Evolutionary conservation across 2,797 vertebrate species (phyloP), one percentile per base, ranked within the genome.

Genomic region (Pagetopsis macropterus): DNA sequence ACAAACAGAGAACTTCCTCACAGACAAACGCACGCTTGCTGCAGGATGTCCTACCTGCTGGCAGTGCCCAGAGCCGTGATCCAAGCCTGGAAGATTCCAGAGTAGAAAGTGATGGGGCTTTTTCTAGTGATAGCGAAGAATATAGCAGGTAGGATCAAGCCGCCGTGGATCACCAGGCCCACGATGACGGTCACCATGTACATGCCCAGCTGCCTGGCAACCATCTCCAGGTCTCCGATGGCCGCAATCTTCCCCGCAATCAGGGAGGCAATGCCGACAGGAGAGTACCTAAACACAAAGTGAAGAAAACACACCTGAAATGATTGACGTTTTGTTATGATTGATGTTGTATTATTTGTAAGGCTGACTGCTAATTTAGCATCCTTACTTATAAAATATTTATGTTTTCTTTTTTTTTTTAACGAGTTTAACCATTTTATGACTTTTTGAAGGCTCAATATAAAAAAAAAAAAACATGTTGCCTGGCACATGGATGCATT

Each of bases 51-150:
- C 11, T 91, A 96, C 95, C 96, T 96, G 92, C 95, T 96, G 37
- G 96, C 96, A 1, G 95, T 96, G 64, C 95, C 95, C 79, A 96
- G 78, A 12, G 96, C 96, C 0, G 95, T 96, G 89, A 96, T 95
- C 95, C 95, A 96, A 3, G 96, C 96, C 88, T 96, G 96, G 85
- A 96, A 96, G 84, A 96, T 96, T 1, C 95, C 96, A 0, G 88
- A 87, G 86, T 94, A 96, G 86, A 96, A 96, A 2, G 77, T 17
- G 55, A 95, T 87, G 0, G 96, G 96, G 84, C 93, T 96, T 84
- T 95, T 95, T 63, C 94, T 90, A 59, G 95, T 96, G 82, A 93
- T 90, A 0, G 54, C 71, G 10, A 96, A 96, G 87, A 91, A 96
- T 72, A 96, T 96, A n/a, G 94, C 82, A 0, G 95, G 95, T 6